Evolutionary conservation across 2,113 vertebrate species (phyloP), one percentile per base, ranked within the genome.

Genomic region (Desmodus rotundus): DNA sequence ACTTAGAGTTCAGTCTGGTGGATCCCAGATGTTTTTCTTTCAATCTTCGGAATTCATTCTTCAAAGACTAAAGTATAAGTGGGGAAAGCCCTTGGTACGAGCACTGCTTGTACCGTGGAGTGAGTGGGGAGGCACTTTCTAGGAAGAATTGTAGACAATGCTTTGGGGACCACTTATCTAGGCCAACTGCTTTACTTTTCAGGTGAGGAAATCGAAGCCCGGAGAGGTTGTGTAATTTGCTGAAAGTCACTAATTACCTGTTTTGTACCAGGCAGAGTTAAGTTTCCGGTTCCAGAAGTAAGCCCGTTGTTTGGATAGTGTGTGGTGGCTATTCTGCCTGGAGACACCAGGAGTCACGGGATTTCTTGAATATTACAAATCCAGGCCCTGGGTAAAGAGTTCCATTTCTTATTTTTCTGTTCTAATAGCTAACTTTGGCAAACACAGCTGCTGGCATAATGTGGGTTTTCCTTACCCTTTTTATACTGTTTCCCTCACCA

Each of bases 291-390:
- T 89, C 68, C 19, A 63, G 90, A 86, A 70, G 19, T 26, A 26
- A 89, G 4, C 73, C 45, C 9, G 36, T 24, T 68, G 47, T 63
- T 88, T 52, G 85, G 72, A 74, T 94, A 92, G 80, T 20, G 1
- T 26, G 65, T 17, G 41, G 86, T n/a, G 22, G n/a, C 43, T 28
- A 36, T 5, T 38, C 45, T 43, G 26, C 33, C 33, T 83, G 8
- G 33, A 87, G 74, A 91, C 20, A 73, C 80, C n/a, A 45, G 1
- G 12, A 28, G 10, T 20, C 84, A 52, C 2, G 43, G 47, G 58
- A 63, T 78, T 67, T 95, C 78, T 89, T 63, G 33, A 94, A 26
- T 47, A 68, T 63, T 80, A 70, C 20, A 89, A 94, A 95, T 82
- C 56, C 24, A 70, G 72, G 38, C 73, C 76, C 89, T 76, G 38